Conservation (phyloP, 2,888 invertebrate species). For the Diabrotica balteata region DNA sequence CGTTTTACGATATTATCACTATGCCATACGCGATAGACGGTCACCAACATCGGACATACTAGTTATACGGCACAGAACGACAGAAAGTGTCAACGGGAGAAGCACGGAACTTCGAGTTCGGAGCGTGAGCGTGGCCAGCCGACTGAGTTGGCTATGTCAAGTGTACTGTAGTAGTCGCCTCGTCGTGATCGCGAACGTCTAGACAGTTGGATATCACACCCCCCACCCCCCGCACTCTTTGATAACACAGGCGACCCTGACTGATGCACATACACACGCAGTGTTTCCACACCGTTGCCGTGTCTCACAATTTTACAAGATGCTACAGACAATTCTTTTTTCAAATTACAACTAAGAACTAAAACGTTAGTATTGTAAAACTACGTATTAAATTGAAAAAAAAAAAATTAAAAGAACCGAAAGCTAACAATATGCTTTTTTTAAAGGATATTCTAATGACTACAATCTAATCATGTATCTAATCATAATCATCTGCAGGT, state of each 20-base stretch:
- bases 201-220: slow-evolving; percentile 52
- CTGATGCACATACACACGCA: slow-evolving; percentile 48
- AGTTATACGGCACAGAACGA: slow-evolving; percentile 11
- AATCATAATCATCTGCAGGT: no score
- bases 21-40: slow-evolving; percentile 27
- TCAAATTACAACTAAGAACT: no score
- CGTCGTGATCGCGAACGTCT: slow-evolving; percentile 47
- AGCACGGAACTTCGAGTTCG: slow-evolving; percentile 2
- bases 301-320: background rate
- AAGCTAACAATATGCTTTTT: no score
- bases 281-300: slow-evolving; percentile 8
- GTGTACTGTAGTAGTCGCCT: slow-evolving; percentile 41
- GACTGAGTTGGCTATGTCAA: slow-evolving; percentile 48
- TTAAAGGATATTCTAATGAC: no score
- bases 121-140: slow-evolving; percentile 22
- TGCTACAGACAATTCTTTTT: background rate
- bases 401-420: no score
- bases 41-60: slow-evolving; percentile 15
- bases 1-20: slow-evolving; percentile 50
- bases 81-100: slow-evolving; percentile 30
- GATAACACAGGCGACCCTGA: slow-evolving; percentile 55
- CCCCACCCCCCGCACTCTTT: slow-evolving; percentile 41
- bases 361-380: no score
- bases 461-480: no score
- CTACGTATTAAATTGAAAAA: no score